These are phyloP conservation scores for Seladonia tumulorum DNA, from an alignment of 2,888 invertebrate species.

Conservation along the genomic window DNA sequence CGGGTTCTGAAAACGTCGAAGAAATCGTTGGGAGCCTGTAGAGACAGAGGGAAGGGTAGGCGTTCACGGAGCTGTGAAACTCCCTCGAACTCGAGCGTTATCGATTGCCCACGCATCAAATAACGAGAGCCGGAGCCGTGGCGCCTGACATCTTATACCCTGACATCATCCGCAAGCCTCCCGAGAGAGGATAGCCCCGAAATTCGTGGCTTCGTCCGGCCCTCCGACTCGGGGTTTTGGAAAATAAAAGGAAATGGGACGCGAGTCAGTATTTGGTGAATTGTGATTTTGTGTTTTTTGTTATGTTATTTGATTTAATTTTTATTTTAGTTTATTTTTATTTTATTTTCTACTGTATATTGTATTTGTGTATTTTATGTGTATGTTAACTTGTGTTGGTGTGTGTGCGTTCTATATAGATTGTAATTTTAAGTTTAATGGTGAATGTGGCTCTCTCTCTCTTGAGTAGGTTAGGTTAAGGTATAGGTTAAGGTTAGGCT, in stretches of 20 bases:
- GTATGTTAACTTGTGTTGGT: too few relatives aligned
- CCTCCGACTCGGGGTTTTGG: not conserved
- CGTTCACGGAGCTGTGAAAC: constrained; percentile 58
- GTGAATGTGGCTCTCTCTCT: too few relatives aligned
- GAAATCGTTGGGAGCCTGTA: not conserved
- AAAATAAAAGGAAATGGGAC: not conserved
- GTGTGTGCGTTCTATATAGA: too few relatives aligned
- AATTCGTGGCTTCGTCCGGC: not conserved
- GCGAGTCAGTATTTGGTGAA: too few relatives aligned
- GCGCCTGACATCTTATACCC: not conserved
- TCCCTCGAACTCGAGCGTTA: constrained; percentile 68
- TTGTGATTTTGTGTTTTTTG: too few relatives aligned
- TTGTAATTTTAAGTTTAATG: too few relatives aligned
- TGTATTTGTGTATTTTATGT: too few relatives aligned
- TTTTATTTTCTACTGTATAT: too few relatives aligned
- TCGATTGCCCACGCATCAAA: constrained; percentile 67
- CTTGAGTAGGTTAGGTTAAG: too few relatives aligned
- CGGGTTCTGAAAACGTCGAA: constrained; percentile 85
- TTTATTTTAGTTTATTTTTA: too few relatives aligned
- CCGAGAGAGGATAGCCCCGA: not conserved
- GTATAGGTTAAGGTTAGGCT: too few relatives aligned
- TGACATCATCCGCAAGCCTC: not conserved
- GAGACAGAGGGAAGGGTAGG: constrained; percentile 1
- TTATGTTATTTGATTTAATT: too few relatives aligned
- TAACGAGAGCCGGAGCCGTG: constrained; percentile 52